phyloP scores from a whole-genome alignment of 2,113 vertebrate species.

The Peromyscus leucopus region DNA sequence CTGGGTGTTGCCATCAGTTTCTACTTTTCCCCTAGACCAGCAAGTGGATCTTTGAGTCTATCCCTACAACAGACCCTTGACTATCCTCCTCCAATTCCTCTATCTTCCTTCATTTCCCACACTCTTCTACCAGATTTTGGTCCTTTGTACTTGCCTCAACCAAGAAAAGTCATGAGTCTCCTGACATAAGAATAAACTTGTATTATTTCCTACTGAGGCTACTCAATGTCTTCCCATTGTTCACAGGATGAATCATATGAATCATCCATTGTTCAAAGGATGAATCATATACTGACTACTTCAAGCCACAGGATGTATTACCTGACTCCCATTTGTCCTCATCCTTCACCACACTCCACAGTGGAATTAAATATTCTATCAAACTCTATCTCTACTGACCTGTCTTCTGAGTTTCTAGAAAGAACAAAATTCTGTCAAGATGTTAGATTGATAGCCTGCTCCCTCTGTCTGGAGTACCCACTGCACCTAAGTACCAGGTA shows the following conservation, averaged over 20 bases:
- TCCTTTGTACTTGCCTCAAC: not conserved
- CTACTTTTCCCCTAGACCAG: not conserved
- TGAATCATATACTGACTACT: not conserved
- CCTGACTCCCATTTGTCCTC: not conserved
- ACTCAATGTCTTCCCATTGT: not conserved
- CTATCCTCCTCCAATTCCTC: not conserved
- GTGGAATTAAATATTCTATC: accelerated
- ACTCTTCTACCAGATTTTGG: not conserved
- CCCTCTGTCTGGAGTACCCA: not conserved
- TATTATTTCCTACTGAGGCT: not conserved
- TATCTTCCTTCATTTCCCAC: not conserved
- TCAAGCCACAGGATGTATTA: accelerated
- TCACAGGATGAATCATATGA: not conserved
- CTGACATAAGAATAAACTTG: not conserved
- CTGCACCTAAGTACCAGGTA: not conserved
- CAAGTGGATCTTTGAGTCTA: not conserved
- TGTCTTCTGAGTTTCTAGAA: not conserved
- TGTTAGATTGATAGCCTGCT: not conserved
- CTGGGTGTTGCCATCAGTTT: accelerated
- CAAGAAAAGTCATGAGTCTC: not conserved
- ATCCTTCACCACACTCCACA: accelerated
- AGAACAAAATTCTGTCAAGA: not conserved
- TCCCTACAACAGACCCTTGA: not conserved
- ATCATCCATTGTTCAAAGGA: not conserved
- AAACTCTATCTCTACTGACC: not conserved